phyloP scores from a whole-genome alignment of 2,113 vertebrate genomes.

The Perognathus longimembris region DNA sequence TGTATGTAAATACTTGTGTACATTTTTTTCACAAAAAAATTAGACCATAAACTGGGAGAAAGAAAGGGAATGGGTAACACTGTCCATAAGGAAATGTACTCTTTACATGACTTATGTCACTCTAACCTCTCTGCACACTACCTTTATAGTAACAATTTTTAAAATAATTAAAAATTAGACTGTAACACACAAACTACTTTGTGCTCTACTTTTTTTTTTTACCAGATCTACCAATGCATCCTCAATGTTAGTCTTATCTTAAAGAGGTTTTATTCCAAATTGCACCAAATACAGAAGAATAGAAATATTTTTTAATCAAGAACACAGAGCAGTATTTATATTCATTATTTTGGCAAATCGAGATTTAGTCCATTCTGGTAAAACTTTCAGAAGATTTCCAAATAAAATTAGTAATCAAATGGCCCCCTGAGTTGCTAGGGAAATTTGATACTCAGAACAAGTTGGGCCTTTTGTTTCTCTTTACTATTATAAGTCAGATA shows the following conservation, averaged over 20 bases:
- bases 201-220: slow-evolving; percentile 12
- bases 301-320: neutral
- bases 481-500: neutral
- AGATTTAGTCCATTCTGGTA: neutral
- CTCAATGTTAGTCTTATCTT: slow-evolving; percentile 1
- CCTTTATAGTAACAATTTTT: too few species aligned
- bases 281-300: slow-evolving; percentile 14
- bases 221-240: neutral
- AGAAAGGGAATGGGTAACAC: too few species aligned
- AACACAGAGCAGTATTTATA: neutral
- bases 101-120: too few species aligned
- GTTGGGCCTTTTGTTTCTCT: slow-evolving; percentile 24
- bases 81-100: too few species aligned
- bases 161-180: neutral
- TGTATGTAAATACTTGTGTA: neutral
- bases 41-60: too few species aligned
- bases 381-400: slow-evolving; percentile 51
- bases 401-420: neutral
- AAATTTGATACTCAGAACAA: neutral
- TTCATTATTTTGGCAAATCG: slow-evolving; percentile 30
- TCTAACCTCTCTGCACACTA: too few species aligned
- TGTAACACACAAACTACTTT: neutral
- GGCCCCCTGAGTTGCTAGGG: neutral
- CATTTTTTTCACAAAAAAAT: too few species aligned
- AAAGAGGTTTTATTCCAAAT: neutral